Evolutionary conservation across 2,888 invertebrate species (phyloP), one percentile per base, ranked within the genome.

Genomic region (Cerastis rubricosa): DNA sequence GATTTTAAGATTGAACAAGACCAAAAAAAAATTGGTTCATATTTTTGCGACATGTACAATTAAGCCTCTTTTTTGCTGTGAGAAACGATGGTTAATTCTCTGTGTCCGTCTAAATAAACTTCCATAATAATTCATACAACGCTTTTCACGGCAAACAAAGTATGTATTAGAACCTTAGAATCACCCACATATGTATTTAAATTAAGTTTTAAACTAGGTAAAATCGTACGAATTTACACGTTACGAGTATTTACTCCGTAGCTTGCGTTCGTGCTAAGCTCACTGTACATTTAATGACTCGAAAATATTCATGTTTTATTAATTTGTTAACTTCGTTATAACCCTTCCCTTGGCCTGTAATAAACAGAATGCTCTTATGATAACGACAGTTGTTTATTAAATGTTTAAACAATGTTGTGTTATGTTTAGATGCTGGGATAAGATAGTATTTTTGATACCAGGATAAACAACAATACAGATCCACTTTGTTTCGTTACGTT

Each of bases 311-410:
- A 35, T 47, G 0, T 68, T 51, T 40, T 59, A 35, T 49, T 17
- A 59, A 64, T 71, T 43, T 51, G 14, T 59, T 11, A 49, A 45
- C 12, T 71, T 63, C 54, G 25, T 67, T 57, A 35, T 5, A 71
- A 54, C 14, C 25, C 75, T 68, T 65, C 35, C 67, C 17, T 68
- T 35, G 47, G 14, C 35, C 17, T 22, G 29, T 78, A 65, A 73
- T 75, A 64, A 80, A 82, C 76, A 71, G 65, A 64, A 61, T 59
- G 57, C 57, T 74, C 22, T 75, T 63, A 72, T 59, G 68, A 77
- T 71, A 85, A 77, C 67, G 7, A 57, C 29, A 64, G 77, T 71
- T 57, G 49, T 74, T 72, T 57, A 70, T 54, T n/a, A 64, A 70
- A 43, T 17, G 22, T 61, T 61, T 35, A 45, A 47, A 78, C 69